Conservation (phyloP, 2,113 vertebrate species). For the Propithecus coquereli region DNA sequence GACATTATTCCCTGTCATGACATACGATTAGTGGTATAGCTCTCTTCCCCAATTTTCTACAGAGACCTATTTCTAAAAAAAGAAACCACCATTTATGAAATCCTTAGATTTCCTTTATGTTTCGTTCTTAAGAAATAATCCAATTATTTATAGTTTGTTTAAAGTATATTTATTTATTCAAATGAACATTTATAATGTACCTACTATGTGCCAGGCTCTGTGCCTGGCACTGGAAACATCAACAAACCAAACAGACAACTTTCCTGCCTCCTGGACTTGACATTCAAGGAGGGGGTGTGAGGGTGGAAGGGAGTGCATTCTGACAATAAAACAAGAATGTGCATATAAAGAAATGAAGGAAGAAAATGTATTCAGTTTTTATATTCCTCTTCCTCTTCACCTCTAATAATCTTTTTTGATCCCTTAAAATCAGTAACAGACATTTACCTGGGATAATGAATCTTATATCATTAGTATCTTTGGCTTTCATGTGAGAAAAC, state of each 20-base stretch:
- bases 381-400: neutral
- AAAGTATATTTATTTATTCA: neutral
- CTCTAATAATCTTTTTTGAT: neutral
- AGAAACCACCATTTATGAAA: conserved; percentile 8
- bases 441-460: neutral
- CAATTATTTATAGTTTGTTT: neutral
- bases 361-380: conserved; percentile 11
- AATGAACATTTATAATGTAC: neutral
- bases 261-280: neutral
- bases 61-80: conserved; percentile 7
- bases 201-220: neutral
- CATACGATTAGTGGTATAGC: neutral
- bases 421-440: neutral
- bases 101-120: neutral
- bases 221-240: neutral
- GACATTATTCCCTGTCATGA: neutral
- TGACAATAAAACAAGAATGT: neutral
- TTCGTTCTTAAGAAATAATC: conserved; percentile 10
- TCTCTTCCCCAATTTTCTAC: neutral
- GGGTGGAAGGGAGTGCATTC: neutral
- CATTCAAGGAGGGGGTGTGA: neutral
- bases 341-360: neutral
- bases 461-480: neutral
- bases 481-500: neutral
- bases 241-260: neutral